Base-by-base conservation (phyloP, 2,888 invertebrate genomes). In the Melinaea menophilus region DNA sequence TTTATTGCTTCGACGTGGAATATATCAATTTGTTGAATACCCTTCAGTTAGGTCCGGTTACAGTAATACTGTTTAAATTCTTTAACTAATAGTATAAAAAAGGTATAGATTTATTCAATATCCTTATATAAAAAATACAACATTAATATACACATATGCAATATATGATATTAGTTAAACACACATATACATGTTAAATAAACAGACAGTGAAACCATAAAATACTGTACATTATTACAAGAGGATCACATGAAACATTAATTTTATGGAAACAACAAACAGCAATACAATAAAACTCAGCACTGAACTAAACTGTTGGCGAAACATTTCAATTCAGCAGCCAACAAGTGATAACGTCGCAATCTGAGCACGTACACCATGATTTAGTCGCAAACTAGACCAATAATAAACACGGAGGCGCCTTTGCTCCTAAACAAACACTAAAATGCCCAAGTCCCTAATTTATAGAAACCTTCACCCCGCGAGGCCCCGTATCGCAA, bases 401-500 rank as follows among this genome's bases (percentile, higher is more conserved):
- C 59, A 61, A 63, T 63, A 62, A 66, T 58, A 69, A 67, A 68
- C 63, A 63, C 47, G 63, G 59, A 68, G 67, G 70, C 73, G 70
- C 72, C 70, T 66, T 61, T 65, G 58, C 76, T 76, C 79, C 80
- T 82, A 82, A 86, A 81, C 79, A 81, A 85, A 85, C 79, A 84
- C 80, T 81, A 79, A 82, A 82, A 78, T 78, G 76, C 70, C 74
- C 69, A 76, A 77, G 76, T 72, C 75, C 76, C 81, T 84, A 85
- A 87, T 85, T 85, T 85, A 86, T 85, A 84, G 81, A 78, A 74
- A 75, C 61, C 74, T 74, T 75, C 75, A 78, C 78, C 79, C 80
- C 75, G 71, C 72, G 74, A 75, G 77, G 70, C 75, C 79, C 78
- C 80, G 79, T 81, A 83, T 85, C 82, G 88, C 88, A 87, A 89